Evolutionary conservation across 2,888 invertebrate species (phyloP), one percentile per base, ranked within the genome.

Genomic region (Caenorhabditis parvicauda): DNA sequence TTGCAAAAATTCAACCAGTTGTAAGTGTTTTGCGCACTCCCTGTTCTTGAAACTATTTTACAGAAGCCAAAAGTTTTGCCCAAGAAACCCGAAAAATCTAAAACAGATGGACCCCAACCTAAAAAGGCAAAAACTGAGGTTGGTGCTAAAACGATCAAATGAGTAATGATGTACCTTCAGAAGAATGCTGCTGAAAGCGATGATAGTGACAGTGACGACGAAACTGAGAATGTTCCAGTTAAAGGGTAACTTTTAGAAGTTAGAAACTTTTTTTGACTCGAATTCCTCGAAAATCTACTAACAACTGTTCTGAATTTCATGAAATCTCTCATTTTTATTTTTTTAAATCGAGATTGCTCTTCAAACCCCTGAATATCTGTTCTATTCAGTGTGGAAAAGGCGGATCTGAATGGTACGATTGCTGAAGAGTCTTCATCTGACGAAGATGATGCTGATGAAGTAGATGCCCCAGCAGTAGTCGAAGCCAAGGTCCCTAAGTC

Each of bases 1-100:
- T 47, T 24, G 45, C 54, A 4, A 59, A 64, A 44, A 55, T 62
- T 6, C 56, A 59, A 21, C 60, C 64, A 28, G 48, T 42, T 38
- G 52, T 51, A 29, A 19, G 41, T 25, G 5, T 17, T 51, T 2
- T 3, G 14, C 14, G 3, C 4, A 3, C n/a, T 43, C 22, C 4
- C 21, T 41, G 7, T 41, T 41, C 17, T 24, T 19, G 4, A n/a
- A n/a, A n/a, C 17, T 22, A 45, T 19, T 43, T 43, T 2, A 28
- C n/a, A 38, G 6, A 27, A 46, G 3, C 24, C 3, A 25, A 29
- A 2, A 21, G 25, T 22, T 22, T 7, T 37, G 2, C 38, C 38
- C 5, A 7, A 39, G 50, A 45, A 54, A 25, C 24, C 41, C 17
- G n/a, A 27, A 37, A 41, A 43, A 4, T 12, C 43, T 6, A n/a